These are phyloP conservation scores for Mustela nigripes DNA, from an alignment of 2,113 vertebrate genomes.

Conservation along the genomic window DNA sequence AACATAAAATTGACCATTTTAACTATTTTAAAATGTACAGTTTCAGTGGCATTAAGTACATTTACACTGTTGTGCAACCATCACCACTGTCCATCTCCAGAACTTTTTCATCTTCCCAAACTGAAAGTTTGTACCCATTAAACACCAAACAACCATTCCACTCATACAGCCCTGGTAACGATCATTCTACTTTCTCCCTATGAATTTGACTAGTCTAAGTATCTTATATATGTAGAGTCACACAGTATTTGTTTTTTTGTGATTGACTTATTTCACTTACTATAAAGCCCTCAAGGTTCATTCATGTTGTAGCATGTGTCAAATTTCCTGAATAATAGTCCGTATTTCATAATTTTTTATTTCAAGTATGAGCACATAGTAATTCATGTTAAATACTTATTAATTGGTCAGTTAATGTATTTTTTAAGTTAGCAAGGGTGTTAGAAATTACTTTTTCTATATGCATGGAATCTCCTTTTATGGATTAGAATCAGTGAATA, in stretches of 20 bases:
- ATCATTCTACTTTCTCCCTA: neutral
- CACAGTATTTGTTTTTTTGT: neutral
- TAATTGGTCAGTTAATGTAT: neutral
- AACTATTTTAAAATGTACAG: constrained; percentile 4
- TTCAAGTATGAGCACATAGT: neutral
- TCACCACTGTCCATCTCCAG: neutral
- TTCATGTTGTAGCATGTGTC: neutral
- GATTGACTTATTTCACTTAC: neutral
- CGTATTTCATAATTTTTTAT: neutral
- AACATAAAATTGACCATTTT: neutral
- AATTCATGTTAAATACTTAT: neutral
- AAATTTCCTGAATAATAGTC: constrained; percentile 30
- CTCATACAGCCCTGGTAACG: neutral
- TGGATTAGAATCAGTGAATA: constrained; percentile 14
- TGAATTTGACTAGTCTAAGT: neutral
- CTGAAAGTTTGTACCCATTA: neutral
- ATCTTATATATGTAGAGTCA: neutral
- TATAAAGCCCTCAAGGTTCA: neutral
- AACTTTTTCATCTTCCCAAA: neutral
- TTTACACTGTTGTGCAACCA: neutral
- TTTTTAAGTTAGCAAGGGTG: constrained; percentile 15
- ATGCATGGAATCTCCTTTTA: neutral
- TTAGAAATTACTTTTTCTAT: constrained; percentile 20
- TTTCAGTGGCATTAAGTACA: constrained; percentile 7
- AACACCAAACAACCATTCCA: neutral